A percentile compares a stretch with the other conserved stretches of the same genome.
Conservation (phyloP, 2,888 invertebrate species). For the Ophion slaviceki region DNA sequence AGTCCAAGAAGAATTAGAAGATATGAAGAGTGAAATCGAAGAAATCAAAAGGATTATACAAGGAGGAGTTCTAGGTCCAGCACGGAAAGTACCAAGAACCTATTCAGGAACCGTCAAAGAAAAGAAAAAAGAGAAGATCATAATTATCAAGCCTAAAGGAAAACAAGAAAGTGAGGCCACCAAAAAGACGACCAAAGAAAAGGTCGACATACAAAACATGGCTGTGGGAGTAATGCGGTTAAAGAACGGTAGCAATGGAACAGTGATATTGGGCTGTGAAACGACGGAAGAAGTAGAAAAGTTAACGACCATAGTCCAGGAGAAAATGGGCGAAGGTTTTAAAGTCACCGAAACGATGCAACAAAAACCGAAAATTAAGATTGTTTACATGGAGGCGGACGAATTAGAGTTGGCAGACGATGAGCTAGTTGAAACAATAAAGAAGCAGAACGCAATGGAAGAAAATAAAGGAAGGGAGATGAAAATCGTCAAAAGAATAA, state of each 20-base stretch:
- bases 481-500: conserved; percentile 23
- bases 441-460: conserved; percentile 12
- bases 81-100: conserved; percentile 2
- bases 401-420: neutral
- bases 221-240: conserved; percentile 48
- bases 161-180: conserved; percentile 60
- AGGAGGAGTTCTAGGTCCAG: neutral
- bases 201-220: conserved; percentile 49
- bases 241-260: conserved; percentile 36
- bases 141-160: conserved; percentile 41
- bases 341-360: conserved; percentile 26
- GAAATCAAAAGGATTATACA: conserved; percentile 38
- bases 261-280: conserved; percentile 35
- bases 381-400: conserved; percentile 16
- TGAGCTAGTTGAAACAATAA: conserved; percentile 19
- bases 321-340: conserved; percentile 9
- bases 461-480: neutral
- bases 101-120: neutral
- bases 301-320: conserved; percentile 6
- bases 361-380: conserved; percentile 27
- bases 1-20: conserved; percentile 48
- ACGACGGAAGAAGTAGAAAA: conserved; percentile 17
- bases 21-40: conserved; percentile 40
- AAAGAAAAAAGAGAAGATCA: neutral
- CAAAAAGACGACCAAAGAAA: conserved; percentile 53